These are phyloP conservation scores for Otocyon megalotis DNA, from an alignment of 2,113 vertebrate genomes.

Conservation along the genomic window DNA sequence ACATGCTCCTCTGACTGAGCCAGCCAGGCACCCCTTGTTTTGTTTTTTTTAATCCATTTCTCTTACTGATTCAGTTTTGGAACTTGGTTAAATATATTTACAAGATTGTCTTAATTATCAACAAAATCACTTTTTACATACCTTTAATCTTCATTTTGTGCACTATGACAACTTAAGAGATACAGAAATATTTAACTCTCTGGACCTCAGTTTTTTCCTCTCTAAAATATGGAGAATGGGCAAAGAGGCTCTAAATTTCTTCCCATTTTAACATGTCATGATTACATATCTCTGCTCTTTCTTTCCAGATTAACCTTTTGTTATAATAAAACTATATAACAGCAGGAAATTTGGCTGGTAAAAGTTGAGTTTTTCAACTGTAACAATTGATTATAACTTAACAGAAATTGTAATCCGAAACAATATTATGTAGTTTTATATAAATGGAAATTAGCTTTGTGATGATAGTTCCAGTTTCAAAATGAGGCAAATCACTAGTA, in stretches of 20 bases:
- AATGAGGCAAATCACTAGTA: constrained; percentile 80
- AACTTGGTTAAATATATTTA: constrained; percentile 57
- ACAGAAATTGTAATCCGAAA: constrained; percentile 73
- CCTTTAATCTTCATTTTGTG: constrained; percentile 55
- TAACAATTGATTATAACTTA: constrained; percentile 70
- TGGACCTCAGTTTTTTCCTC: constrained; percentile 6
- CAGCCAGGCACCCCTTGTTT: neutral
- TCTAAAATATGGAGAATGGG: constrained; percentile 33
- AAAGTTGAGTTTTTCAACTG: constrained; percentile 61
- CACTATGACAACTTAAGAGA: constrained; percentile 43
- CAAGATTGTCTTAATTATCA: constrained; percentile 44
- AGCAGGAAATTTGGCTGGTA: constrained; percentile 42
- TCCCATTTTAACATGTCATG: neutral
- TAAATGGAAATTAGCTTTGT: constrained; percentile 69
- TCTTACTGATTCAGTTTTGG: constrained; percentile 12
- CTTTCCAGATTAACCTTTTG: neutral
- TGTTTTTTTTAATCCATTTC: neutral
- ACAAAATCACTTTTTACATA: constrained; percentile 46
- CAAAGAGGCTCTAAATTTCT: neutral
- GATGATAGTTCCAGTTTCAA: constrained; percentile 76
- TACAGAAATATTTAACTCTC: constrained; percentile 34
- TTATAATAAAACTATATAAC: constrained; percentile 54
- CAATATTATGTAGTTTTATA: constrained; percentile 62
- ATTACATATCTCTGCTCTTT: neutral
- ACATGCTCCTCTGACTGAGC: neutral